Conservation (phyloP, 1,140 invertebrate genomes). For the Stegodyphus dumicola region DNA sequence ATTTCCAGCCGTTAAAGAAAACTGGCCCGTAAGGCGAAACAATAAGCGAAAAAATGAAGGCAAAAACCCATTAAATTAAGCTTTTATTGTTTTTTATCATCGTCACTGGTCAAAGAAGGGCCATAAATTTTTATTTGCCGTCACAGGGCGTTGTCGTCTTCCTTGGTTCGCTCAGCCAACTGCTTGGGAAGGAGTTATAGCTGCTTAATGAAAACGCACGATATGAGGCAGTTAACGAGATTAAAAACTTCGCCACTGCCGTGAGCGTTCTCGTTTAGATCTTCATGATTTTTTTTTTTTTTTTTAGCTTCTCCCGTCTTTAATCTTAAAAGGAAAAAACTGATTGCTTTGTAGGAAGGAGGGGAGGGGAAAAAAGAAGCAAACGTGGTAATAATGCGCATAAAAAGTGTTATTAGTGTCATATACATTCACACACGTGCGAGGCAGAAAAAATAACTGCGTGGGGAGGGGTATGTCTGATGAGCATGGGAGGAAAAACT, state of each 20-base stretch:
- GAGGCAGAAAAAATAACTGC: slow-evolving; percentile 17
- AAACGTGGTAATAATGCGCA: slow-evolving; percentile 33
- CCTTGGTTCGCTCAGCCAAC: not conserved
- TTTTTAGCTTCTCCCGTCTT: not conserved
- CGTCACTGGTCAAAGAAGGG: slow-evolving; percentile 57
- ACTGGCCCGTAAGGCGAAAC: slow-evolving; percentile 14
- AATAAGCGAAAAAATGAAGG: slow-evolving; percentile 36
- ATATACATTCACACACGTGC: not conserved
- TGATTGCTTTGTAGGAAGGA: slow-evolving; percentile 16
- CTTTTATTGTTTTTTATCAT: slow-evolving; percentile 60
- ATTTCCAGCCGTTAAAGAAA: slow-evolving; percentile 31
- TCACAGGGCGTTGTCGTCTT: slow-evolving; percentile 54
- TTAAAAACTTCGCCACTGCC: slow-evolving; percentile 58
- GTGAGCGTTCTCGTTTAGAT: slow-evolving; percentile 4
- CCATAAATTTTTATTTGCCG: slow-evolving; percentile 61
- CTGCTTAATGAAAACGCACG: slow-evolving; percentile 56
- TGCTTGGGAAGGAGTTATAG: slow-evolving; percentile 21
- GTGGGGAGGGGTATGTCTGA: slow-evolving; percentile 7
- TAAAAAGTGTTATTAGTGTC: slow-evolving; percentile 58
- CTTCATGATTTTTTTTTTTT: slow-evolving; percentile 10
- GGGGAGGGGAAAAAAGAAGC: not conserved
- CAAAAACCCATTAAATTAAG: slow-evolving; percentile 48
- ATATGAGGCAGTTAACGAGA: slow-evolving; percentile 45
- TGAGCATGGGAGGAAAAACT: not conserved
- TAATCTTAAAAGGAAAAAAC: slow-evolving; percentile 4